Evolutionary conservation across 2,797 vertebrate species (phyloP).

Genomic region (Fratercula arctica): DNA sequence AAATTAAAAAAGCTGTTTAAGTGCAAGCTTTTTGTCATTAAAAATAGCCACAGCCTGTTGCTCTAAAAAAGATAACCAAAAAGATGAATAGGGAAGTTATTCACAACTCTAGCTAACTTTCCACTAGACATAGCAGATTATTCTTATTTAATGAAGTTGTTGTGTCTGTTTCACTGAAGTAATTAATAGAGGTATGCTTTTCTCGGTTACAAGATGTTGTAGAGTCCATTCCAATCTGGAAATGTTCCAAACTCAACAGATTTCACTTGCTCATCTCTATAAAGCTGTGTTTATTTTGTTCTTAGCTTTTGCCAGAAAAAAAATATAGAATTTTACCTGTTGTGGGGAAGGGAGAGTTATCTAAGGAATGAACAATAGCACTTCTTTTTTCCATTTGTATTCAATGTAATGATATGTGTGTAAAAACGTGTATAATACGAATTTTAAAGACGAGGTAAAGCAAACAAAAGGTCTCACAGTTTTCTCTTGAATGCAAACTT

Average conservation of each 20-base stretch:
- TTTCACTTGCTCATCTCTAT: not conserved
- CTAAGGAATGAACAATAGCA: not conserved
- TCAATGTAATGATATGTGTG: not conserved
- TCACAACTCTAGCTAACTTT: not conserved
- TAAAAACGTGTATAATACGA: not conserved
- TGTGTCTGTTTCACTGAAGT: not conserved
- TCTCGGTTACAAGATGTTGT: conserved; percentile 4
- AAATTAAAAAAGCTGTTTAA: not conserved
- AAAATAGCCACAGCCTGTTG: not conserved
- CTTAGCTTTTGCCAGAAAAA: not conserved
- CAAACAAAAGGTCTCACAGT: not conserved
- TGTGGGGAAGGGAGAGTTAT: not conserved
- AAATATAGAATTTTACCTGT: not conserved
- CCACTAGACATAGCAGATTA: not conserved
- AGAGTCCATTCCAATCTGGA: not conserved
- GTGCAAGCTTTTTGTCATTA: not conserved
- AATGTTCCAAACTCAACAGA: conserved; percentile 11
- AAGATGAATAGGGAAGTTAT: not conserved
- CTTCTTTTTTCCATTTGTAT: not conserved
- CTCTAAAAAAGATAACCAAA: not conserved
- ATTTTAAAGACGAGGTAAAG: not conserved
- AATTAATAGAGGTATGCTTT: not conserved
- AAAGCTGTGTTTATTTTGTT: not conserved
- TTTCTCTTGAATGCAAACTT: not conserved
- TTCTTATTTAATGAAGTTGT: not conserved